Base-by-base conservation (phyloP, 2,888 invertebrate species). In the Apodemia mormo region DNA sequence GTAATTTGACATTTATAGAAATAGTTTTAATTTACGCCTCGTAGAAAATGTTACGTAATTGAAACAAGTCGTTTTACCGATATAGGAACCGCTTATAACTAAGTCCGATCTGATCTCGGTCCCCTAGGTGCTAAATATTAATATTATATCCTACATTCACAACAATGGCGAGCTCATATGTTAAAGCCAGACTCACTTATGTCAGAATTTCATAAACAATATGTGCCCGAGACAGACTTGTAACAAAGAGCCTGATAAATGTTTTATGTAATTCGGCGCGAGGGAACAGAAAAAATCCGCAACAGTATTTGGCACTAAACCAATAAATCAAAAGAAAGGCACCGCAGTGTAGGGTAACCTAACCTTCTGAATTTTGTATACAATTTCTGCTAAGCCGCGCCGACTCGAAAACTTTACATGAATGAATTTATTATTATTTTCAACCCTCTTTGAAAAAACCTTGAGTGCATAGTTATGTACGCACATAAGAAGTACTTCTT, bases 271-370 rank as follows among this genome's bases (percentile, higher is more conserved):
- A 49, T 65, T 12, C 0, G 52, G 8, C 14, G 0, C 30, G 22
- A 49, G 49, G 33, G 1, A 2, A 45, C 22, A 49, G 12, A 37
- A 45, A 68, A 68, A 64, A 40, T 54, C 65, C 54, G 65, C 68
- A 68, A 65, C 68, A 65, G 12, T 49, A 29, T 65, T 68, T 68
- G 68, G 68, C 68, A 40, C 68, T 68, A 54, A 68, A 68, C 68
- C 54, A 65, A 68, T 68, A 65, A 64, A 68, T 68, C 68, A 49
- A 49, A 56, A 58, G 58, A 58, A 58, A 58, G 58, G 29, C 58
- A 12, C 66, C 66, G 66, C 66, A 58, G 33, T 52, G 65, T 30
- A 40, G 52, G 43, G 65, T 68, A 30, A 54, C 68, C 65, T 29
- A 12, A 65, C 65, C 14, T 37, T 49, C 14, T 49, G 49, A 49